phyloP scores from a whole-genome alignment of 2,888 invertebrate genomes.

The Tipula lateralis region DNA sequence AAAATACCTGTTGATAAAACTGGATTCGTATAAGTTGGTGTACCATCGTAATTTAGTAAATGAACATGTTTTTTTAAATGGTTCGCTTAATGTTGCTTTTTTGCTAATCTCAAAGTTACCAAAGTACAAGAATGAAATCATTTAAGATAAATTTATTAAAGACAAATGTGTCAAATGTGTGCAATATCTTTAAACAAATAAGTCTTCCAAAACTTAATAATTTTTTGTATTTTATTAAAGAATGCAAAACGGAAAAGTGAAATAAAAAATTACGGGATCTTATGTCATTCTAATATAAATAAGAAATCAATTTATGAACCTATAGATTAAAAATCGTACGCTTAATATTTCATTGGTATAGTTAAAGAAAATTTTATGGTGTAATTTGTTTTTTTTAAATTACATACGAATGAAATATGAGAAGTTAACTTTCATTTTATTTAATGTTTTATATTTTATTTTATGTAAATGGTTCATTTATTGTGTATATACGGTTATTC shows the following conservation, averaged over 20 bases:
- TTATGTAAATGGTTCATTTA: not conserved
- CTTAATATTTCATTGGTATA: not conserved
- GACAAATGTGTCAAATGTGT: not conserved
- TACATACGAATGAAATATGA: not conserved
- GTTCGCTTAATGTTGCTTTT: not conserved
- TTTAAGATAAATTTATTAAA: slow-evolving; percentile 14
- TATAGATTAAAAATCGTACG: not conserved
- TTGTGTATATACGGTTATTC: not conserved
- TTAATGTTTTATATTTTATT: not conserved
- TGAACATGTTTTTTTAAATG: no score
- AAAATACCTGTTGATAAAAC: no score
- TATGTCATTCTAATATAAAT: slow-evolving; percentile 5
- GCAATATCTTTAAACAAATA: slow-evolving; percentile 15
- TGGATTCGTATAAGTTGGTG: no score
- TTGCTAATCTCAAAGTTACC: not conserved
- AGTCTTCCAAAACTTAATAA: not conserved
- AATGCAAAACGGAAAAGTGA: not conserved
- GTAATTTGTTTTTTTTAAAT: not conserved
- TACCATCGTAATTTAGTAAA: no score
- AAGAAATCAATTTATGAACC: not conserved
- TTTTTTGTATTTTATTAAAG: not conserved
- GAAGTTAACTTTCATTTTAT: not conserved
- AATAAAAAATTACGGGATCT: not conserved
- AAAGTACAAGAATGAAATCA: not conserved
- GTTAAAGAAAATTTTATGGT: no score